These are phyloP conservation scores for Ashinkailepas kermadecensis DNA, from an alignment of 2,888 invertebrate genomes.

Conservation along the genomic window DNA sequence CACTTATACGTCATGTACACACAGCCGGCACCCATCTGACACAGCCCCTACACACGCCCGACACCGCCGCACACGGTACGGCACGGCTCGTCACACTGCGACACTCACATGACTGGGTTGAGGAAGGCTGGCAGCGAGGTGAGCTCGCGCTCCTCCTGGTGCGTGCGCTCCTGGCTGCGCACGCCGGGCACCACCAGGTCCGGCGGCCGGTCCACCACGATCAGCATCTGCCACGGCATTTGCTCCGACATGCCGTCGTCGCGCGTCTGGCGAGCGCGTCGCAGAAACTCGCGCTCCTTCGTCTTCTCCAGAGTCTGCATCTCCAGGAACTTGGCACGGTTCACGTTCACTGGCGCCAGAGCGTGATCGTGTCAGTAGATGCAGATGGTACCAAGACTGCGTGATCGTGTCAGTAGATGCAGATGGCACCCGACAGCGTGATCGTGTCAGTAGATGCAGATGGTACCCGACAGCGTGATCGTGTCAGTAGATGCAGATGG, in stretches of 20 bases:
- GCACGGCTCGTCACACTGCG: not conserved
- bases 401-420: too few relatives aligned
- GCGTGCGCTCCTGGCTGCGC: conserved; percentile 75
- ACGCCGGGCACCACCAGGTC: conserved; percentile 50
- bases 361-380: not conserved
- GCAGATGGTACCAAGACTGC: too few relatives aligned
- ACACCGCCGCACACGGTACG: too few relatives aligned
- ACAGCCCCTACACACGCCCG: too few relatives aligned
- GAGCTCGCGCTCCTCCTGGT: conserved; percentile 79
- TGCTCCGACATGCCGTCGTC: conserved; percentile 67
- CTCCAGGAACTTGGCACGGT: conserved; percentile 42
- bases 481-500: too few relatives aligned
- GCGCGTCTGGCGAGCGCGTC: conserved; percentile 2
- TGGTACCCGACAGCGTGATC: too few relatives aligned
- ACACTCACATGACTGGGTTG: not conserved
- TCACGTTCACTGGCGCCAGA: conserved; percentile 43
- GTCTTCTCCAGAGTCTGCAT: conserved; percentile 43
- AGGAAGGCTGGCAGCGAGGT: conserved; percentile 52
- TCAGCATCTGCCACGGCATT: conserved; percentile 64
- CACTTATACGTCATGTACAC: too few relatives aligned
- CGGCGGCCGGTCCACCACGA: conserved; percentile 52
- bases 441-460: too few relatives aligned
- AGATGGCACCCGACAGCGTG: too few relatives aligned
- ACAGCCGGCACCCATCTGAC: too few relatives aligned
- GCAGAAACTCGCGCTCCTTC: conserved; percentile 48